These are phyloP conservation scores for Centruroides sculpturatus DNA, from an alignment of 1,140 invertebrate species.

Conservation along the genomic window DNA sequence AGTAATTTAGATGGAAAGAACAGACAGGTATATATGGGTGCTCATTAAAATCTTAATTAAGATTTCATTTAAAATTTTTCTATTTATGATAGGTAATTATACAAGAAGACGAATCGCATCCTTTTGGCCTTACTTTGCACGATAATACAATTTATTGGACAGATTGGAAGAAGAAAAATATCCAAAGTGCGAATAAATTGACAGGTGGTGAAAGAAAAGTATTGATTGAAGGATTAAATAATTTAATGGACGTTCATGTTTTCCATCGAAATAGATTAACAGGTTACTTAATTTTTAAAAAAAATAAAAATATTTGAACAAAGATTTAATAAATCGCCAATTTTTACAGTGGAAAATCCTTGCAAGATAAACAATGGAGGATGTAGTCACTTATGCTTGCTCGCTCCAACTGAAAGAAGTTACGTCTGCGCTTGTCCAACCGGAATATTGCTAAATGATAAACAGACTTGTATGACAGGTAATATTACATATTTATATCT, in stretches of 20 bases:
- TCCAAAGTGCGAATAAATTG: constrained; percentile 58
- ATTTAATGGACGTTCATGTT: constrained; percentile 68
- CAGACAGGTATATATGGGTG: constrained; percentile 32
- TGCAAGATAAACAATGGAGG: constrained; percentile 26
- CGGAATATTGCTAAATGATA: constrained; percentile 46
- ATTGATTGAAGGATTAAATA: constrained; percentile 44
- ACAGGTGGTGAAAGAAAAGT: constrained; percentile 48
- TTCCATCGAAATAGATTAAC: constrained; percentile 54
- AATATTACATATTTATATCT: constrained; percentile 17
- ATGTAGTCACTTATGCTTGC: constrained; percentile 40
- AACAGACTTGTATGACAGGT: constrained; percentile 52
- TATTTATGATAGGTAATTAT: constrained; percentile 12
- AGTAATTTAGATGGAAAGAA: constrained; percentile 61
- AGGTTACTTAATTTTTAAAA: constrained; percentile 14
- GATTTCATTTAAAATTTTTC: too few species aligned
- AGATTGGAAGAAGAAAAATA: constrained; percentile 38
- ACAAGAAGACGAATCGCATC: constrained; percentile 26
- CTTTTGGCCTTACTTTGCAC: constrained; percentile 38
- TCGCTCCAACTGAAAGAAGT: constrained; percentile 25
- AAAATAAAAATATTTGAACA: too few species aligned
- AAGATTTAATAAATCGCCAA: too few species aligned
- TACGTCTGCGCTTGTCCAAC: constrained; percentile 39
- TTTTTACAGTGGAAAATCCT: not conserved
- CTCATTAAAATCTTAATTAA: too few species aligned
- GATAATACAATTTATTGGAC: constrained; percentile 40